Evolutionary conservation across 2,113 vertebrate species (phyloP), one percentile per base, ranked within the genome.

Genomic region (Egretta garzetta): DNA sequence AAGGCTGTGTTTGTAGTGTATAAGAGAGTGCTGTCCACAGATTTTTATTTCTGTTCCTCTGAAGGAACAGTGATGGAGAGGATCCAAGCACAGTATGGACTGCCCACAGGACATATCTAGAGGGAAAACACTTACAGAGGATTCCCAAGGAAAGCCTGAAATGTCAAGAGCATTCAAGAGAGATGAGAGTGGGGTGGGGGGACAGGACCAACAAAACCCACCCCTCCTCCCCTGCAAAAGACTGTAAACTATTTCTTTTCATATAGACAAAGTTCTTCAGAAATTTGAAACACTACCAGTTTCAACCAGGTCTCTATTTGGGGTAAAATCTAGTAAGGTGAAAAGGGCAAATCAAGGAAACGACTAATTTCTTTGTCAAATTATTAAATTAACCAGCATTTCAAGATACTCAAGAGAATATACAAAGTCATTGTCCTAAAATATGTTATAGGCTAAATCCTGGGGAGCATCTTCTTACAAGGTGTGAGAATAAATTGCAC

Each of bases 181-280:
- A 86, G 8, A 66, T 55, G n/a, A 49, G 19, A 88, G 4, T 3
- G 13, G 14, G 2, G 5, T 9, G 43, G 11, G 13, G 8, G 35
- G 9, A 43, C 5, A 16, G 27, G 50, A 50, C 7, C 12, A 66
- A 82, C 9, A 20, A 53, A 64, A 24, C 2, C 0, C 1, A 24
- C 2, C 1, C 4, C 2, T 62, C 2, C 1, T 45, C 4, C 7
- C 3, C 8, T 7, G 20, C 9, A 28, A 33, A 67, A 39, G 5
- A 1, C 4, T 58, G 5, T 67, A 62, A 41, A 88, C 83, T 14
- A 19, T 55, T 80, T 88, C 4, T 73, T 91, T 68, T 32, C 64
- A 60, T 37, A 41, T 14, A 74, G 22, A 53, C 5, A 18, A 55
- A 43, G 14, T 21, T 84, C 14, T 74, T 66, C 1, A 10, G 37